Conservation (phyloP, 2,888 invertebrate genomes). For the Resseliella maxima region DNA sequence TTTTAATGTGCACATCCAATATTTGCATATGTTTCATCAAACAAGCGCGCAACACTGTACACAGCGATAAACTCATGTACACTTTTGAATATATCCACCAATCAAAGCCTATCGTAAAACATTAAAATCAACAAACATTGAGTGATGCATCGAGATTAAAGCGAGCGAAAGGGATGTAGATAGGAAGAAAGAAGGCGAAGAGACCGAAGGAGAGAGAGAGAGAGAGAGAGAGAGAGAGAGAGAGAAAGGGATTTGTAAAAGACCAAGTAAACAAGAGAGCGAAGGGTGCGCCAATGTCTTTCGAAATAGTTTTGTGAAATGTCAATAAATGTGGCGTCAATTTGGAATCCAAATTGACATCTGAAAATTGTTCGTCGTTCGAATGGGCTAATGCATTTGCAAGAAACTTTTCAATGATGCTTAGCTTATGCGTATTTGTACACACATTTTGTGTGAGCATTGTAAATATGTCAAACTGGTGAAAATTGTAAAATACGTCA, state of each 20-base stretch:
- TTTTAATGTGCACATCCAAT: neutral
- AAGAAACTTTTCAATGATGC: neutral
- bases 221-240: neutral
- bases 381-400: slow-evolving; percentile 6
- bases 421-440: neutral
- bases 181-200: neutral
- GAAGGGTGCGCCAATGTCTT: neutral
- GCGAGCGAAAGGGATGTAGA: neutral
- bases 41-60: neutral
- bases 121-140: slow-evolving; percentile 49
- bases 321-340: neutral
- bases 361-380: neutral
- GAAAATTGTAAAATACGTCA: too few species aligned
- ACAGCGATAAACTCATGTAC: neutral
- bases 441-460: neutral
- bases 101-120: slow-evolving; percentile 18
- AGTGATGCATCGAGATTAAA: too few species aligned
- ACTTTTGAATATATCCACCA: neutral
- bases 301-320: neutral
- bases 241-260: too few species aligned
- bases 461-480: slow-evolving; percentile 18
- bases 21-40: slow-evolving; percentile 19
- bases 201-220: neutral
- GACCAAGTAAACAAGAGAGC: neutral
- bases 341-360: neutral